phyloP scores from a whole-genome alignment of 2,888 invertebrate genomes.

The Hermaeophaga mercurialis region DNA sequence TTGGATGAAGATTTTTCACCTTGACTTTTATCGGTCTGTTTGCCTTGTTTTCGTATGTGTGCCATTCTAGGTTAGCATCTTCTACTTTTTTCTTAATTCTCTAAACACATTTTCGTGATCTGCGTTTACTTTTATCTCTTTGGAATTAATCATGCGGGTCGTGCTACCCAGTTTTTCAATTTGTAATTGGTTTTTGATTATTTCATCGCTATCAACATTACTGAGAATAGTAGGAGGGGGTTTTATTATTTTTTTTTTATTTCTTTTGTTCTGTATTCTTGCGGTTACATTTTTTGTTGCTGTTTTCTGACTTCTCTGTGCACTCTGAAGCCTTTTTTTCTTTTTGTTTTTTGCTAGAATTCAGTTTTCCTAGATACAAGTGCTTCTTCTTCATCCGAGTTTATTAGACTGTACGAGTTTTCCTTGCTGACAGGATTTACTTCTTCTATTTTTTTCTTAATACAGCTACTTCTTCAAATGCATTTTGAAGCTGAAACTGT shows the following conservation, averaged over 20 bases:
- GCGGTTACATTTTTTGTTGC: neutral
- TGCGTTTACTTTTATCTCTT: neutral
- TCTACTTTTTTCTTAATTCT: too few species aligned
- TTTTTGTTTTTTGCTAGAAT: neutral
- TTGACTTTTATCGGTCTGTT: too few species aligned
- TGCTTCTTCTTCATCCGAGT: neutral
- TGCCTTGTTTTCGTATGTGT: too few species aligned
- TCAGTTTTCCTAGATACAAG: neutral
- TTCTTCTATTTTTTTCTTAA: neutral
- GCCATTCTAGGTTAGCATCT: too few species aligned
- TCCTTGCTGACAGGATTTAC: neutral
- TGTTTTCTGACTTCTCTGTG: neutral
- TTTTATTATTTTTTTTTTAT: neutral
- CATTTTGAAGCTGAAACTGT: neutral
- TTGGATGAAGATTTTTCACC: too few species aligned
- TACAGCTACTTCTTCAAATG: neutral
- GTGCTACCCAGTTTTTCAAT: neutral
- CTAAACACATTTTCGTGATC: too few species aligned
- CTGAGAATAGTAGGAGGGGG: neutral
- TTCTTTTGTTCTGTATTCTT: too few species aligned
- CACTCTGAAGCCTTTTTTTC: neutral
- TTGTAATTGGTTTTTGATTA: neutral
- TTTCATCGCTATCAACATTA: neutral
- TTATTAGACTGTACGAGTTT: neutral
- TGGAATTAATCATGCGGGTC: neutral